Conservation (phyloP, 2,797 vertebrate species). For the Natrix natrix region DNA sequence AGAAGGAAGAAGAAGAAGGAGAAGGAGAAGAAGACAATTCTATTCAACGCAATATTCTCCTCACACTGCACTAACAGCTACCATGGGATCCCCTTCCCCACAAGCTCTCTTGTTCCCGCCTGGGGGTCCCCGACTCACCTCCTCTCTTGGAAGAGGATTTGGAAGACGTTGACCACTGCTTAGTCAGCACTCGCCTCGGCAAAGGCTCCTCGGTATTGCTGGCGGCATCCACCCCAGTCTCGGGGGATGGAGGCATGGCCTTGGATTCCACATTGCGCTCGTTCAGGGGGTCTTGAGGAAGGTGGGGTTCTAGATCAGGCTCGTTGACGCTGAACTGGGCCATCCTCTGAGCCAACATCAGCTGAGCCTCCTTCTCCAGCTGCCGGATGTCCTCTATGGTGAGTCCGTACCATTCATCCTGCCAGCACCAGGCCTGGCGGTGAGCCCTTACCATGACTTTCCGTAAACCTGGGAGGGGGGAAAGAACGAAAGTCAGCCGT, state of each 20-base stretch:
- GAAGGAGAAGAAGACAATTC: background rate
- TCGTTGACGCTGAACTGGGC: conserved; percentile 86
- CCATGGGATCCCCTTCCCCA: background rate
- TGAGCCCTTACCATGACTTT: conserved; percentile 98
- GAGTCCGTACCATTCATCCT: conserved; percentile 96
- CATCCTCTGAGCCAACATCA: conserved; percentile 96
- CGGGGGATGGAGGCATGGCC: conserved; percentile 63
- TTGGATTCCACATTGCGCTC: conserved; percentile 74
- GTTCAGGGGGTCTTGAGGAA: conserved; percentile 64
- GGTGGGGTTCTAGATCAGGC: conserved; percentile 74
- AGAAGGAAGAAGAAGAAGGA: rapidly evolving
- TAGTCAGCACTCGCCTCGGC: conserved; percentile 85
- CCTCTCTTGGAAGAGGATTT: conserved; percentile 94
- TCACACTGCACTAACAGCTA: background rate
- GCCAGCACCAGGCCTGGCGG: conserved; percentile 99
- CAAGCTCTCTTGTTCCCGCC: background rate
- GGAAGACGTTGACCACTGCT: conserved; percentile 97
- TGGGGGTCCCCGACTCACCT: conserved; percentile 72
- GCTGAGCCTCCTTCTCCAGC: conserved; percentile 93
- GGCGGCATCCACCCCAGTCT: conserved; percentile 68
- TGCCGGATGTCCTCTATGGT: conserved; percentile 94
- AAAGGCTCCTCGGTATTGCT: conserved; percentile 70
- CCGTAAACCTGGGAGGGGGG: conserved; percentile 79
- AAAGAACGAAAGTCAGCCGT: background rate
- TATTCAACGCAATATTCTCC: background rate